Conservation (phyloP, 2,888 invertebrate species). For the Xylophagus ater region DNA sequence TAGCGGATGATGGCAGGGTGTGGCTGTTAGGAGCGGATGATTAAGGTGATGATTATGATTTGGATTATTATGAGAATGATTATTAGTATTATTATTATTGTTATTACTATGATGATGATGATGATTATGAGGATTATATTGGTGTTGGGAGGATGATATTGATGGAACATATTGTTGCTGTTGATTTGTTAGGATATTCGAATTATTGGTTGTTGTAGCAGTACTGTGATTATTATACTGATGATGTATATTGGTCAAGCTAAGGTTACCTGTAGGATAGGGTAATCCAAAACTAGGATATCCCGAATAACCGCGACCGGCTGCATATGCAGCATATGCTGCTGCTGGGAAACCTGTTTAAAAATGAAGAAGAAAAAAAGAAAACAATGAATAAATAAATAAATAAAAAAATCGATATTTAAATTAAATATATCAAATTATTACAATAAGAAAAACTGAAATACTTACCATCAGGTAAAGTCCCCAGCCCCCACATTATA, state of each 20-base stretch:
- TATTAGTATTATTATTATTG: too few relatives aligned
- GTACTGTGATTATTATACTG: constrained; percentile 45
- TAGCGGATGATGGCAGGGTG: constrained; percentile 56
- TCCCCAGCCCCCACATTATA: constrained; percentile 98
- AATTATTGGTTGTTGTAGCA: constrained; percentile 1
- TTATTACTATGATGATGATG: too few relatives aligned
- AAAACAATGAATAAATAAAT: constrained; percentile 5
- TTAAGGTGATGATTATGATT: constrained; percentile 49
- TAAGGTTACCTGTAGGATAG: constrained; percentile 87
- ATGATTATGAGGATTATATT: constrained; percentile 39
- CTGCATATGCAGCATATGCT: constrained; percentile 92
- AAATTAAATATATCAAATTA: too few relatives aligned
- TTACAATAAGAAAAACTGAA: too few relatives aligned
- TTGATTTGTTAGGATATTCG: neutral
- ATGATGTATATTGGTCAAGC: constrained; percentile 48
- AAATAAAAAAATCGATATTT: too few relatives aligned
- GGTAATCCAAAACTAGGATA: constrained; percentile 97
- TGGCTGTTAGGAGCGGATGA: constrained; percentile 42
- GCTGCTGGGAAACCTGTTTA: constrained; percentile 83
- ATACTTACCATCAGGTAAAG: constrained; percentile 91
- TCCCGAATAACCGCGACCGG: constrained; percentile 92
- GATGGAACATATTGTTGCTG: neutral
- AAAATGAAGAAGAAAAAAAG: constrained; percentile 17
- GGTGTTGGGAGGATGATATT: constrained; percentile 25
- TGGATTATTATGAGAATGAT: too few relatives aligned